A percentile compares a stretch with the other conserved stretches of the same genome.
Conservation (phyloP, 2,113 vertebrate genomes). For the Gnathonemus longibarbis region DNA sequence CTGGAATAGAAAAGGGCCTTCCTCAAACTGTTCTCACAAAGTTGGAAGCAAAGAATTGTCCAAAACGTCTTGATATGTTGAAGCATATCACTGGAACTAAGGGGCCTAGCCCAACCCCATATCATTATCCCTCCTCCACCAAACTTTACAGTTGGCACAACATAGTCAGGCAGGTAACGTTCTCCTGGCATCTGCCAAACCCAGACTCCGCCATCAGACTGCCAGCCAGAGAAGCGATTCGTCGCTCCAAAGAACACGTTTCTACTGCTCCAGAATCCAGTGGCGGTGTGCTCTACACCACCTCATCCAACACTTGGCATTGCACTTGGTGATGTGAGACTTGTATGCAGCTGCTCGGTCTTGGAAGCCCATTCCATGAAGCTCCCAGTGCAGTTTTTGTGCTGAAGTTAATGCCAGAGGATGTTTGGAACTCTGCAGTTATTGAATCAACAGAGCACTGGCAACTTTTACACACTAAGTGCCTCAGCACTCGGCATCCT, state of each 20-base stretch:
- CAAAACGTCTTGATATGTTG: background rate
- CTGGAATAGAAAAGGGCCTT: background rate
- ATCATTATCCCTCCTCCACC: background rate
- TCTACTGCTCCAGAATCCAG: background rate
- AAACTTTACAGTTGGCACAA: background rate
- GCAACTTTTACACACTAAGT: background rate
- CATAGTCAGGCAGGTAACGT: background rate
- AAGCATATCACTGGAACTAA: background rate
- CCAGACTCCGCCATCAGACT: background rate
- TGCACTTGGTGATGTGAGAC: background rate
- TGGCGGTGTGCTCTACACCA: background rate
- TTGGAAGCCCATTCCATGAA: background rate
- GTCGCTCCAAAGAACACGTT: background rate
- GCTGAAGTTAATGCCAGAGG: background rate
- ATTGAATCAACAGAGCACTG: background rate
- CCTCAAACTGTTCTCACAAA: background rate
- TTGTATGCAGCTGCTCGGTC: too few relatives aligned
- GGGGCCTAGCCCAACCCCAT: background rate
- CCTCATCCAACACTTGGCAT: background rate
- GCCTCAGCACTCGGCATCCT: background rate
- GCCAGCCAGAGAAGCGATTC: background rate
- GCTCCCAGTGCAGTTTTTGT: background rate
- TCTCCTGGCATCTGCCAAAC: background rate
- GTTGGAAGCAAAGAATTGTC: background rate
- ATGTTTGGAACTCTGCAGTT: background rate